Conservation (phyloP, 1,140 invertebrate species). For the Hyposmocoma kahamanoa region DNA sequence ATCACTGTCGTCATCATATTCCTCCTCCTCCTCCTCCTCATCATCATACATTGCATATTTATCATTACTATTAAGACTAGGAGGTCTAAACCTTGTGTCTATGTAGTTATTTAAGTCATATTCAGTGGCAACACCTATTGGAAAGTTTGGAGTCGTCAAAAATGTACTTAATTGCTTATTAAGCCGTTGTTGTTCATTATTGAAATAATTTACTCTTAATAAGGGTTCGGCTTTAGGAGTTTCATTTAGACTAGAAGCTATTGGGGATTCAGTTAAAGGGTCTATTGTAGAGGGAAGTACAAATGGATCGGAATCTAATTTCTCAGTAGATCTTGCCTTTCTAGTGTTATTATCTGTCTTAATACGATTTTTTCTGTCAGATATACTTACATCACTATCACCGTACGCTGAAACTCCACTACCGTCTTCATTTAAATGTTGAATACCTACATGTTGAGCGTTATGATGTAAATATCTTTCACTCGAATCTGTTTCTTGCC, state of each 20-base stretch:
- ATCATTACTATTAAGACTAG: too few species aligned
- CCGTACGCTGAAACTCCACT: conserved; percentile 48
- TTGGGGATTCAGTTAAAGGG: not conserved
- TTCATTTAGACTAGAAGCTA: not conserved
- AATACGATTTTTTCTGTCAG: not conserved
- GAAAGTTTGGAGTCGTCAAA: conserved; percentile 32
- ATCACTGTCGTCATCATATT: conserved; percentile 32
- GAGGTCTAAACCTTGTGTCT: too few species aligned
- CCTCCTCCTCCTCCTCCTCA: conserved; percentile 43
- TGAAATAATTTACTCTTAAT: conserved; percentile 26
- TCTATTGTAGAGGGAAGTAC: conserved; percentile 10
- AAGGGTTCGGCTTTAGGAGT: conserved; percentile 28
- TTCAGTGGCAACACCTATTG: conserved; percentile 30
- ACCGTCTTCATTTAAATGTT: conserved; percentile 52
- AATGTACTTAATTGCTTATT: conserved; percentile 22
- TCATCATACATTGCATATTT: conserved; percentile 20
- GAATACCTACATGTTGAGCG: conserved; percentile 36
- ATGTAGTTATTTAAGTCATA: too few species aligned
- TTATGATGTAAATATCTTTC: conserved; percentile 43
- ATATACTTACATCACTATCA: conserved; percentile 58
- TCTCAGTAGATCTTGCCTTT: conserved; percentile 8
- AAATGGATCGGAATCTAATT: conserved; percentile 25
- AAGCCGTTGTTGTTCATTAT: not conserved
- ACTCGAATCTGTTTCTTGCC: conserved; percentile 21
- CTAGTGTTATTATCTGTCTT: not conserved